These are phyloP conservation scores for Caracal caracal DNA, from an alignment of 2,113 vertebrate species.

Conservation along the genomic window DNA sequence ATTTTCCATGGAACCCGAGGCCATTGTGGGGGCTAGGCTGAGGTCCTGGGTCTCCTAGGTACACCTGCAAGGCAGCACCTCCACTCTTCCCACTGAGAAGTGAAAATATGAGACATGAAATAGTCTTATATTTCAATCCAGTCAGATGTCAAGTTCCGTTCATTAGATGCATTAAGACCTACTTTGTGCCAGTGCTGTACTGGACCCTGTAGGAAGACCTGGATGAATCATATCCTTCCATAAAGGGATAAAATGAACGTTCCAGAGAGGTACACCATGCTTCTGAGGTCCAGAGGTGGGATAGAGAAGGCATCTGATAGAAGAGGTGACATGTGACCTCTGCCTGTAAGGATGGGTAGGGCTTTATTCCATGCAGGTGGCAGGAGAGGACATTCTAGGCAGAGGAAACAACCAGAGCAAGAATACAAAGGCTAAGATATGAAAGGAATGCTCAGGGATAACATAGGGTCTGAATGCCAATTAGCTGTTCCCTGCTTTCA, in stretches of 20 bases:
- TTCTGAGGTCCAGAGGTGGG: neutral
- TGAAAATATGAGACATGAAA: neutral
- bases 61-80: neutral
- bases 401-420: neutral
- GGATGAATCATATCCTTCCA: neutral
- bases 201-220: neutral
- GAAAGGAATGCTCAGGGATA: neutral
- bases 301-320: neutral
- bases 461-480: neutral
- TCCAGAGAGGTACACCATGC: neutral
- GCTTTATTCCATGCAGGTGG: neutral
- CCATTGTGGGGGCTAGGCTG: neutral
- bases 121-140: constrained; percentile 12
- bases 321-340: neutral
- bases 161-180: constrained; percentile 11
- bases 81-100: neutral
- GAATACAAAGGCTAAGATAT: neutral
- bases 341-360: neutral
- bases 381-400: neutral
- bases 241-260: neutral
- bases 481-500: neutral
- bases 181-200: neutral
- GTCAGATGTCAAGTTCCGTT: neutral
- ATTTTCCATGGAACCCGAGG: neutral
- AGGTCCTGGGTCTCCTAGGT: neutral